A percentile compares a stretch with the other conserved stretches of the same genome.
Evolutionary conservation across 2,888 invertebrate species (phyloP).

Genomic region (Drosophila testacea): DNA sequence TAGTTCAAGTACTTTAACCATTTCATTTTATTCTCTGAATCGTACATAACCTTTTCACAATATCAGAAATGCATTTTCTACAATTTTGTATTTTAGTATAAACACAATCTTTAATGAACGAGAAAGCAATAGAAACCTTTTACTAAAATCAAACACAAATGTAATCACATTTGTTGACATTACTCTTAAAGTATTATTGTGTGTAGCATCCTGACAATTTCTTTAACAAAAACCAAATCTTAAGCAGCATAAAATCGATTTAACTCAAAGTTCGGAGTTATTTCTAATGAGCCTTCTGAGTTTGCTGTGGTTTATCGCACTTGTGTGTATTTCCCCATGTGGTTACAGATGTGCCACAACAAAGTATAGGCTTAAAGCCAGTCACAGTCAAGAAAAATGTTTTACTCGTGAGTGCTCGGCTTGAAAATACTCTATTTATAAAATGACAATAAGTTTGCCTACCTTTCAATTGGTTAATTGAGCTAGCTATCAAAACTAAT

Average conservation of each 20-base stretch:
- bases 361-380: constrained; percentile 39
- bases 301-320: constrained; percentile 23
- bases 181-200: not conserved
- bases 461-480: too few species aligned
- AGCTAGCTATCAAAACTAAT: too few species aligned
- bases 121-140: not conserved
- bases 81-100: constrained; percentile 1
- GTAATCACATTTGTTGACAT: constrained; percentile 5
- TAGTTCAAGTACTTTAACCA: constrained; percentile 26
- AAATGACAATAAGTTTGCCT: too few species aligned
- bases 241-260: constrained; percentile 4
- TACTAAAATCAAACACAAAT: constrained; percentile 11
- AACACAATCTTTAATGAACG: constrained; percentile 1
- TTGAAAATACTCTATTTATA: not conserved
- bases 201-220: not conserved
- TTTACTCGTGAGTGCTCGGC: not conserved
- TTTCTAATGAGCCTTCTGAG: constrained; percentile 30
- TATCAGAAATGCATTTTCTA: constrained; percentile 1
- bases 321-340: constrained; percentile 29
- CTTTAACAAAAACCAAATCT: not conserved
- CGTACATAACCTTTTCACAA: constrained; percentile 9
- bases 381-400: not conserved
- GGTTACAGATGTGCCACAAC: constrained; percentile 49
- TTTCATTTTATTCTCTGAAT: constrained; percentile 16
- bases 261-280: not conserved